A percentile compares a stretch with the other conserved stretches of the same genome.
Evolutionary conservation across 2,888 invertebrate species (phyloP).

Genomic region (Acleris cristana): DNA sequence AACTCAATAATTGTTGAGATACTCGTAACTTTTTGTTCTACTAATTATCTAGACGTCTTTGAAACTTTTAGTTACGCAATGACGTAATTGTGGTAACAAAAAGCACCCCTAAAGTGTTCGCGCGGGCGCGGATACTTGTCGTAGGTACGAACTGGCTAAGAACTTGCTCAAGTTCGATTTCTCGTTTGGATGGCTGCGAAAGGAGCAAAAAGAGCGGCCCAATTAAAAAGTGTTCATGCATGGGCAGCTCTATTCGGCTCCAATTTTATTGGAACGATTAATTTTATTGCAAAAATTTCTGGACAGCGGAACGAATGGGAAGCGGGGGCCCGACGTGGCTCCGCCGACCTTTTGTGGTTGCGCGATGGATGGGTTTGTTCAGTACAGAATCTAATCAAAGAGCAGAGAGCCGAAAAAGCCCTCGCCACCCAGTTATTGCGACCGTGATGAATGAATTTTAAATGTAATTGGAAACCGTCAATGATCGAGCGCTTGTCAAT

Average conservation of each 20-base stretch:
- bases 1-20: too few relatives aligned
- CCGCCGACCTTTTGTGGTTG: constrained; percentile 71
- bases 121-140: not conserved
- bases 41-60: too few relatives aligned
- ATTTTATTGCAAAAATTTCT: constrained; percentile 82
- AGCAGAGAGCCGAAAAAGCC: constrained; percentile 60
- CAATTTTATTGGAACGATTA: constrained; percentile 82
- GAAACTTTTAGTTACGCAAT: too few relatives aligned
- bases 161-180: constrained; percentile 71
- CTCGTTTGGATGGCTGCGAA: constrained; percentile 68
- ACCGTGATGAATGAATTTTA: constrained; percentile 69
- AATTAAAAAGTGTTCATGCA: constrained; percentile 83
- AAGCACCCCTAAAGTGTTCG: not conserved
- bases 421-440: constrained; percentile 53
- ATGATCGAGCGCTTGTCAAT: constrained; percentile 53
- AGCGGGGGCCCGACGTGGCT: constrained; percentile 66
- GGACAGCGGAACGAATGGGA: constrained; percentile 80
- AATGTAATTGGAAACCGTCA: constrained; percentile 67
- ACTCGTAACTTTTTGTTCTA: too few relatives aligned
- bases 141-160: constrained; percentile 41
- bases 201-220: constrained; percentile 75
- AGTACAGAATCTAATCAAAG: constrained; percentile 73
- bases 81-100: too few relatives aligned
- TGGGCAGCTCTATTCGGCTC: constrained; percentile 75
- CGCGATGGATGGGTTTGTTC: constrained; percentile 71